Percentiles rank a stretch among this genome's conserved stretches.
Conservation (phyloP, 1,140 invertebrate genomes). For the Diachasma alloeum region DNA sequence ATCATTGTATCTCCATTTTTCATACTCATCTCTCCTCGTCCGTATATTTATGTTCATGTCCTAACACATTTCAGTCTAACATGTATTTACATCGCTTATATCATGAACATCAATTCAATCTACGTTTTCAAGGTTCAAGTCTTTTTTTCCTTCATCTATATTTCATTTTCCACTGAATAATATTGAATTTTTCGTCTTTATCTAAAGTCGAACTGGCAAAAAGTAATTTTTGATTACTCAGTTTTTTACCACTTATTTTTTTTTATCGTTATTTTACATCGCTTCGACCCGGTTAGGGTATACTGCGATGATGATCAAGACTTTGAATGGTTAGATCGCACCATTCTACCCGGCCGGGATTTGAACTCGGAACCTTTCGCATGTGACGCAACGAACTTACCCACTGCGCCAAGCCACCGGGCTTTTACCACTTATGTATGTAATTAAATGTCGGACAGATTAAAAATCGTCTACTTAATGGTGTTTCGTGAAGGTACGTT, state of each 20-base stretch:
- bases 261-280: too few relatives aligned
- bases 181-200: neutral
- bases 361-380: too few relatives aligned
- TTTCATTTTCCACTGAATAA: neutral
- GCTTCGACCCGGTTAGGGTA: too few relatives aligned
- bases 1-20: neutral
- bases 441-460: neutral
- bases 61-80: neutral
- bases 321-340: too few relatives aligned
- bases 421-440: too few relatives aligned
- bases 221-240: neutral
- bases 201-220: neutral
- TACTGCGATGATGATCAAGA: too few relatives aligned
- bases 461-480: constrained; percentile 4
- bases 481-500: too few relatives aligned
- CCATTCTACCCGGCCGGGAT: too few relatives aligned
- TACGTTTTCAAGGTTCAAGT: neutral
- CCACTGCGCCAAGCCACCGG: too few relatives aligned
- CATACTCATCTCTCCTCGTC: neutral
- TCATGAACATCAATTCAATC: neutral
- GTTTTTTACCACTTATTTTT: neutral
- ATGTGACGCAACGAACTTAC: too few relatives aligned
- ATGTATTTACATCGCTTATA: neutral
- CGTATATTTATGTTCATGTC: neutral
- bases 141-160: neutral